phyloP scores from a whole-genome alignment of 2,797 vertebrate species.

The Chaetophractus vellerosus region DNA sequence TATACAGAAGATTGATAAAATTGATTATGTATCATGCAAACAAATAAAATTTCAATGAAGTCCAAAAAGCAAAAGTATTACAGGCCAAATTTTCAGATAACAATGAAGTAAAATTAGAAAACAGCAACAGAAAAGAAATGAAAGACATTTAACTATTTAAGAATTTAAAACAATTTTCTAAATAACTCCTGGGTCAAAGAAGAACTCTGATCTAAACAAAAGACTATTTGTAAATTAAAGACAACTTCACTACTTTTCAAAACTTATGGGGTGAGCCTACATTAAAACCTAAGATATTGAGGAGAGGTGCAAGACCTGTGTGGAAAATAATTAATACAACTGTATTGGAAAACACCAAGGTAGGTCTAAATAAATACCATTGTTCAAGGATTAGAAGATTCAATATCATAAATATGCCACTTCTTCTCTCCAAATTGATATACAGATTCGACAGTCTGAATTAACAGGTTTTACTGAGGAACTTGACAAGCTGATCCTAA shows the following conservation, averaged over 20 bases:
- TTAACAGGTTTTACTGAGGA: neutral
- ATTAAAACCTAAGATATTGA: too few species aligned
- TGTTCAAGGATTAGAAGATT: too few species aligned
- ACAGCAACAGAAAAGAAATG: too few species aligned
- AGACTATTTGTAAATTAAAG: neutral
- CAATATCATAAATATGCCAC: neutral
- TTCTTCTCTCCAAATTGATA: neutral
- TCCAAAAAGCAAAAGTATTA: neutral
- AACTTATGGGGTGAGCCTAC: neutral
- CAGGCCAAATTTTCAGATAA: too few species aligned
- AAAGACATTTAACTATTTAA: too few species aligned
- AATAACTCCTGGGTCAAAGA: too few species aligned
- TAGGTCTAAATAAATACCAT: neutral
- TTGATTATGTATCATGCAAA: neutral
- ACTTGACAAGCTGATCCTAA: too few species aligned
- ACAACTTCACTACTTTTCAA: neutral
- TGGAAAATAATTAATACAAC: neutral
- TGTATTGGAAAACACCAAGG: neutral
- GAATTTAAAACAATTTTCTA: too few species aligned
- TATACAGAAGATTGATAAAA: neutral
- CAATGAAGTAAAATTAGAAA: too few species aligned
- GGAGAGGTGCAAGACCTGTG: neutral
- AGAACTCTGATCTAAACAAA: too few species aligned
- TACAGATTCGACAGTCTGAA: neutral
- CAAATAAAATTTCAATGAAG: neutral